Evolutionary conservation across 1,140 invertebrate species (phyloP), one percentile per base, ranked within the genome.

Genomic region (Aphaenogaster rudis): DNA sequence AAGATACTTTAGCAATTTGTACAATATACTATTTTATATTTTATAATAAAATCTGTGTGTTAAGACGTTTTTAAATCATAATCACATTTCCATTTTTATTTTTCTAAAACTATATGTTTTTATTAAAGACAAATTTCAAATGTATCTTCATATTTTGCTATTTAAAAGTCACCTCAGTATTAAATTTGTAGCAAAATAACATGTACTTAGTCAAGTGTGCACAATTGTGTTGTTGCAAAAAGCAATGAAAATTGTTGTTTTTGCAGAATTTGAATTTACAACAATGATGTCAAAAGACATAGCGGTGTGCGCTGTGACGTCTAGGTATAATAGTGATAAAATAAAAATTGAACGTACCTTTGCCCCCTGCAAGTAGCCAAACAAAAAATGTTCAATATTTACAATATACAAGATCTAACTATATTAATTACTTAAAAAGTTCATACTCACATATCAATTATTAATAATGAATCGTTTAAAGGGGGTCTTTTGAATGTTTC

Each of bases 331-430:
- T 92, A 94, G 89, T 91, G 87, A 88, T 88, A 92, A 93, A 94
- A 93, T 88, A 91, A 94, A 93, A 94, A 92, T 92, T 92, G 90
- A 94, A 96, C 96, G 95, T 96, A 96, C 96, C 96, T 96, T 97
- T 94, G 96, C 96, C 95, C 95, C 96, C 96, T 97, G 96, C 89
- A 95, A 95, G 95, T 95, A 95, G 95, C 94, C 96, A 95, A 96
- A 96, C 94, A 95, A 96, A 95, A 95, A 94, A 92, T 93, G 94
- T 92, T 94, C 92, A 93, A 95, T 93, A 94, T 92, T 93, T 91
- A 88, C 92, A 88, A 88, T 87, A 52, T 85, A 91, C 61, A 91
- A 91, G 78, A 91, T 86, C 82, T 89, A 78, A 86, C 88, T 92
- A 92, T 86, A 89, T 77, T 91, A 92, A 93, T 42, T 66, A 71